phyloP scores from a whole-genome alignment of 2,113 vertebrate species.

The Hydropotes inermis region DNA sequence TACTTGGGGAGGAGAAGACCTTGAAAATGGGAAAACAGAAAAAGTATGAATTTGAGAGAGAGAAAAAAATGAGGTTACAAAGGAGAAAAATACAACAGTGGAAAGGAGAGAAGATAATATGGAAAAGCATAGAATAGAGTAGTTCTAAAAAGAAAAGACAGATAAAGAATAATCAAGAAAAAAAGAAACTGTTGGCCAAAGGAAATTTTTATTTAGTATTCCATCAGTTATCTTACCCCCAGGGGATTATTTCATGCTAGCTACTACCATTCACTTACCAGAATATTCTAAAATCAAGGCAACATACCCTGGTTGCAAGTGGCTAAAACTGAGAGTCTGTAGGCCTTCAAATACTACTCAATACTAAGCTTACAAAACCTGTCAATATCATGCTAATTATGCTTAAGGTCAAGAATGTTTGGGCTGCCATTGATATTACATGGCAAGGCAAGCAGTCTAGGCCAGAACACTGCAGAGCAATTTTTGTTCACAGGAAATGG shows the following conservation, averaged over 20 bases:
- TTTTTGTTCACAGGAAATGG: background rate
- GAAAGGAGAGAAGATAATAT: background rate
- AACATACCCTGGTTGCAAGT: background rate
- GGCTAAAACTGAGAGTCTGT: background rate
- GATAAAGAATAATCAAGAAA: background rate
- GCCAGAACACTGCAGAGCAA: background rate
- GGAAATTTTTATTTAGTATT: background rate
- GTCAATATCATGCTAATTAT: background rate
- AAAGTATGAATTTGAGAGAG: background rate
- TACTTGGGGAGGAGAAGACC: background rate
- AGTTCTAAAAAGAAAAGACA: background rate
- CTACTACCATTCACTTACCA: background rate
- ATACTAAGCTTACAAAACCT: background rate
- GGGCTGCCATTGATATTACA: background rate
- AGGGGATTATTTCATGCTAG: background rate
- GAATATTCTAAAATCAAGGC: background rate
- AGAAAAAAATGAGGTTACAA: background rate
- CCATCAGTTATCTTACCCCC: background rate
- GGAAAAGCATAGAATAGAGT: background rate
- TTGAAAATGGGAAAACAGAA: background rate
- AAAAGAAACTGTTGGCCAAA: background rate
- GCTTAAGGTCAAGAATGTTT: background rate
- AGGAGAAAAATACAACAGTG: background rate
- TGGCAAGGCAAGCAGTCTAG: background rate
- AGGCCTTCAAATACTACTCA: background rate